These are phyloP conservation scores for Phymastichus coffea DNA, from an alignment of 1,140 invertebrate species.

Conservation along the genomic window DNA sequence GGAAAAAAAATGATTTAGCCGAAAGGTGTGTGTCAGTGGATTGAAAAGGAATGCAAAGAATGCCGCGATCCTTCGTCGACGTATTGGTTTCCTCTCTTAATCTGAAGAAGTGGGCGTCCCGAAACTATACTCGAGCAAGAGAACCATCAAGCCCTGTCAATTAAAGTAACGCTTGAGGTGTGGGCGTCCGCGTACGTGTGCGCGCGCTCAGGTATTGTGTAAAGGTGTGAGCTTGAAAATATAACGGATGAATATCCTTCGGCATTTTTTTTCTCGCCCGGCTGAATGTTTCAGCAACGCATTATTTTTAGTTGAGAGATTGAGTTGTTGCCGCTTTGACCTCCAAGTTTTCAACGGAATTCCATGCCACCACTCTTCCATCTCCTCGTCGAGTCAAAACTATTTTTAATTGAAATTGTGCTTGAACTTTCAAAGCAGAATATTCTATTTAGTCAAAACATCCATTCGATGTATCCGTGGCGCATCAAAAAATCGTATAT, in stretches of 20 bases:
- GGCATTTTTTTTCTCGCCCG: neutral
- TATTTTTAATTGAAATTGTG: too few species aligned
- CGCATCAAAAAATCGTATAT: too few species aligned
- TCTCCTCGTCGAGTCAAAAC: too few species aligned
- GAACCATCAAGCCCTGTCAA: conserved; percentile 17
- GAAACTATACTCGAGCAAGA: conserved; percentile 7
- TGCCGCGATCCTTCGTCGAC: conserved; percentile 7
- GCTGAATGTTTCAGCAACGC: neutral
- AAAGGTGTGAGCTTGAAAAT: neutral
- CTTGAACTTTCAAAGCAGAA: too few species aligned
- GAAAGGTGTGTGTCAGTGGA: neutral
- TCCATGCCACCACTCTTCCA: too few species aligned
- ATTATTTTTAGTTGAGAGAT: conserved; percentile 12
- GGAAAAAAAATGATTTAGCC: neutral
- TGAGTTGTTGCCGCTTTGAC: too few species aligned
- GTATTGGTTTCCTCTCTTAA: conserved; percentile 6
- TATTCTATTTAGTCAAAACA: too few species aligned
- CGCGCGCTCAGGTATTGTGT: neutral
- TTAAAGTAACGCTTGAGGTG: conserved; percentile 14
- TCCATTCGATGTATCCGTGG: too few species aligned
- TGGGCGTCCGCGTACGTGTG: neutral
- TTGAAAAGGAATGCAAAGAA: conserved; percentile 13
- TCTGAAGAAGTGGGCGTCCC: neutral
- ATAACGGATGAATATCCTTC: neutral
- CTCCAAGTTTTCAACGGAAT: too few species aligned